phyloP scores from a whole-genome alignment of 2,797 vertebrate genomes.

The Peromyscus nudipes region DNA sequence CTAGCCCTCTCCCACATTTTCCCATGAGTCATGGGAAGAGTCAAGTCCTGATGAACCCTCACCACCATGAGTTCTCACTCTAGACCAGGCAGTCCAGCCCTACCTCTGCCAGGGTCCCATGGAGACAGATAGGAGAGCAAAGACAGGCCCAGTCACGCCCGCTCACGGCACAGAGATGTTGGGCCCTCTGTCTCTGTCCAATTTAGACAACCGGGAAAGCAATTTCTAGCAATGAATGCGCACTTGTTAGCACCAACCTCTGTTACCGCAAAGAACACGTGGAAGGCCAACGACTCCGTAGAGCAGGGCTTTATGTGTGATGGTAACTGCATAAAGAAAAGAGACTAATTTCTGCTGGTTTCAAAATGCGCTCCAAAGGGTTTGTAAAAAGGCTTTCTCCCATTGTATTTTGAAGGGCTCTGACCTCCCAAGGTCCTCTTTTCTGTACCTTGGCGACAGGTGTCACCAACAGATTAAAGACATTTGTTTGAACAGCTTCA shows the following conservation, averaged over 20 bases:
- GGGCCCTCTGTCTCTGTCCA: too few species aligned
- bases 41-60: not conserved
- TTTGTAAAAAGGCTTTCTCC: not conserved
- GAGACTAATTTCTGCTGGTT: not conserved
- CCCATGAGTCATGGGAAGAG: not conserved
- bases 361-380: not conserved
- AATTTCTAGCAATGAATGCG: conserved; percentile 32
- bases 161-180: not conserved
- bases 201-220: not conserved
- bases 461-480: conserved; percentile 74
- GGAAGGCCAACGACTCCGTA: not conserved
- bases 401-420: not conserved
- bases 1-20: not conserved
- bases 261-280: not conserved
- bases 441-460: conserved; percentile 54
- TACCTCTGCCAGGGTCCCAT: rapidly evolving
- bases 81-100: too few species aligned
- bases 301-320: conserved; percentile 46
- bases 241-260: not conserved
- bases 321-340: conserved; percentile 20
- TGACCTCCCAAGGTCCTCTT: conserved; percentile 9
- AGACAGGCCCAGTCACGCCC: not conserved
- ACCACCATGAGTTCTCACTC: not conserved
- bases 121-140: not conserved
- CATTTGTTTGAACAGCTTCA: conserved; percentile 70